Evolutionary conservation across 2,113 vertebrate genomes (phyloP).

Genomic region (Ploceus nigricollis): DNA sequence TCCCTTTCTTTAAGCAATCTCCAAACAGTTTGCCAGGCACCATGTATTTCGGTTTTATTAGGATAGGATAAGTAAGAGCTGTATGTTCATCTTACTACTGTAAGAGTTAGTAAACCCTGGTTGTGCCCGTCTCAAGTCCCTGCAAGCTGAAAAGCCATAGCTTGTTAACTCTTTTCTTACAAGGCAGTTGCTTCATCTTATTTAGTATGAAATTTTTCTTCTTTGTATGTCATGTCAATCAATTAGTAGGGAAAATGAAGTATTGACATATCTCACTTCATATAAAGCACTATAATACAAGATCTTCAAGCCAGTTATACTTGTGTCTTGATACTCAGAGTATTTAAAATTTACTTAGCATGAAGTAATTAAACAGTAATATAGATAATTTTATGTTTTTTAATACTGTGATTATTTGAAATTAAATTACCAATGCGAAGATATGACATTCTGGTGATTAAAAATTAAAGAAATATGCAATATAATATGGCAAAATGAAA

Average conservation of each 20-base stretch:
- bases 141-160: background rate
- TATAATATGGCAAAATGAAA: background rate
- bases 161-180: background rate
- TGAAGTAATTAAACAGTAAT: background rate
- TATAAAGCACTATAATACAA: background rate
- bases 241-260: background rate
- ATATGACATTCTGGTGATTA: background rate
- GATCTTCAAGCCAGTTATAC: background rate
- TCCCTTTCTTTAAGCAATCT: background rate
- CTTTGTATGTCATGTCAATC: background rate
- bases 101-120: background rate
- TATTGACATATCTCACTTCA: background rate
- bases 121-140: background rate
- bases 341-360: background rate
- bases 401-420: background rate
- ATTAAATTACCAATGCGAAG: background rate
- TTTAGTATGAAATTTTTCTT: background rate
- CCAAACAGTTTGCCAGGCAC: background rate
- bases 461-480: background rate
- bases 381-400: background rate
- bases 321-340: background rate
- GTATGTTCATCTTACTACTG: fast-evolving
- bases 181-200: background rate
- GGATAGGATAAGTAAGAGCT: background rate
- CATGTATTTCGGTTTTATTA: background rate